These are phyloP conservation scores for Siniperca scherzeri DNA, from an alignment of 2,797 vertebrate genomes.

Conservation along the genomic window DNA sequence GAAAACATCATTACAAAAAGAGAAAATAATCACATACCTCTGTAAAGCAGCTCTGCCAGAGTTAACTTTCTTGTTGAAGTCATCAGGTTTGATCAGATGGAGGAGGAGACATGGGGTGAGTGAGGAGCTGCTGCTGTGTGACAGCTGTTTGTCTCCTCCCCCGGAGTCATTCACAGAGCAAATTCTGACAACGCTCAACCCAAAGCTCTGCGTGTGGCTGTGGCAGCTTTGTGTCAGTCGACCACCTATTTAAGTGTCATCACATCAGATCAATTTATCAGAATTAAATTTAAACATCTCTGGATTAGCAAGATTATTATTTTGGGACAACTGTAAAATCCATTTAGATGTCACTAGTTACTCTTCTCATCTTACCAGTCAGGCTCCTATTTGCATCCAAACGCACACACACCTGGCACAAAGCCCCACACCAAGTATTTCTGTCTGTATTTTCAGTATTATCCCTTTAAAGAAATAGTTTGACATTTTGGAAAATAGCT, in stretches of 20 bases:
- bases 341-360: no score
- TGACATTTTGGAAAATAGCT: neutral
- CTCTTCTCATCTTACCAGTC: neutral
- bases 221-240: neutral
- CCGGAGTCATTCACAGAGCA: neutral
- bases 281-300: neutral
- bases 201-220: neutral
- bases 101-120: neutral
- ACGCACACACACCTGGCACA: no score
- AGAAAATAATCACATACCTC: constrained; percentile 28
- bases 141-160: constrained; percentile 57
- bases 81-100: constrained; percentile 19
- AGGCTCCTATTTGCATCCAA: neutral
- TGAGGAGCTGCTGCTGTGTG: neutral
- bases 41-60: neutral
- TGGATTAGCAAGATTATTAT: no score
- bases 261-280: neutral
- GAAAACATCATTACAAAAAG: neutral
- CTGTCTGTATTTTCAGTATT: neutral
- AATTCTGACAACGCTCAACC: neutral
- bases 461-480: neutral
- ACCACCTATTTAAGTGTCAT: neutral
- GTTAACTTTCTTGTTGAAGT: neutral
- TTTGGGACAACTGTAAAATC: no score
- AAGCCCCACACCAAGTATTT: neutral